Base-by-base conservation (phyloP, 2,888 invertebrate genomes). In the Bugulina stolonifera region DNA sequence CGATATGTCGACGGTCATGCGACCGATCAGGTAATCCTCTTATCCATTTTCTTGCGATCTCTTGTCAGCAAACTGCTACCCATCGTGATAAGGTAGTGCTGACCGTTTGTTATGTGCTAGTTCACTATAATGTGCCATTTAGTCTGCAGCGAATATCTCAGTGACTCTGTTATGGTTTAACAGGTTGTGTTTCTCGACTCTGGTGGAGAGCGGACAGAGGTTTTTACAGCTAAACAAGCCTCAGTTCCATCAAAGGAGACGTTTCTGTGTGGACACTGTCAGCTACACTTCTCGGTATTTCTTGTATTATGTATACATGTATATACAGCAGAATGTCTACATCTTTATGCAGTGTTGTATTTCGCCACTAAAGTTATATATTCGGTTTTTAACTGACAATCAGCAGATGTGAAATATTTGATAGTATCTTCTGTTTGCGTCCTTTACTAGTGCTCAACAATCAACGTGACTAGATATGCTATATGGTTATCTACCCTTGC, bases 211-310 rank as follows among this genome's bases (percentile, higher is more conserved):
- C 22, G 18, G 43, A 10, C 43, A 43, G 10, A 43, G 43, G 43
- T 43, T 43, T 43, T 43, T 18, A 5, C 18, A 18, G 18, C 5
- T 18, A 43, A 43, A 18, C 5, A 43, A 5, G 5, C 43, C 5
- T 5, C 43, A 5, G 5, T 43, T 10, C 10, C 5, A 18, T 43
- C 43, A 10, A 43, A 43, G n/a, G 81, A 82, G 70, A 75, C 82
- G 69, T 83, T 81, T 74, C 76, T 84, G 1, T 84, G 84, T 78
- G 84, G 83, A 1, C 80, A 81, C 72, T 84, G 84, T 73, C 81
- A 79, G 72, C 75, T 79, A 35, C 82, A 81, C 0, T 84, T 84
- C 75, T 76, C 25, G 34, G 64, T 64, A 64, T 5, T 5, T 57
- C 10, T 57, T n/a, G n/a, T n/a, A n/a, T n/a, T n/a, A n/a, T n/a